These are phyloP conservation scores for Heliconius hermathena DNA, from an alignment of 1,140 invertebrate species.

Conservation along the genomic window DNA sequence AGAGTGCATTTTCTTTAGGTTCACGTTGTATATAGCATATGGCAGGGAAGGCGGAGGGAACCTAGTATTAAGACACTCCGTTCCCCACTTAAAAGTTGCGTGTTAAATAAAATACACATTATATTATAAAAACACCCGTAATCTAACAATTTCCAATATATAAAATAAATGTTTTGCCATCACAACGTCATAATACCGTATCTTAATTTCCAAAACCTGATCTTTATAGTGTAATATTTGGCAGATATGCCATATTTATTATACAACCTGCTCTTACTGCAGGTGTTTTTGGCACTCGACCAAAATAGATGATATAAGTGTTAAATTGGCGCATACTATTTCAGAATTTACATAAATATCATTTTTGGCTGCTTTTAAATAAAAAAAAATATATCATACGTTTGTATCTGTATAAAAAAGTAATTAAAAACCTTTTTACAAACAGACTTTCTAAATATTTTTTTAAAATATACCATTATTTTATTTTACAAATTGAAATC, in stretches of 20 bases:
- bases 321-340: slow-evolving; percentile 39
- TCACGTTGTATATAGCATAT: too few relatives aligned
- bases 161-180: not conserved
- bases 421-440: too few relatives aligned
- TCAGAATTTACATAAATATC: slow-evolving; percentile 32
- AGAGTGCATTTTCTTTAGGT: too few relatives aligned
- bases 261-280: slow-evolving; percentile 38
- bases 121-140: too few relatives aligned
- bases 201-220: slow-evolving; percentile 30
- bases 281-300: slow-evolving; percentile 39
- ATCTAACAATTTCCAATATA: not conserved
- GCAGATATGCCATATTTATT: slow-evolving; percentile 34
- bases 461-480: too few relatives aligned
- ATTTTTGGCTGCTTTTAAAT: slow-evolving; percentile 17
- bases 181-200: not conserved
- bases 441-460: too few relatives aligned
- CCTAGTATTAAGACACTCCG: too few relatives aligned
- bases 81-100: too few relatives aligned
- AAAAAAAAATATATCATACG: not conserved
- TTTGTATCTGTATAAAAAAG: too few relatives aligned
- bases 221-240: slow-evolving; percentile 37
- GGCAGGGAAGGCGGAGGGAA: too few relatives aligned
- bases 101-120: too few relatives aligned
- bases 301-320: slow-evolving; percentile 39
- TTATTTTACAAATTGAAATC: too few relatives aligned